A percentile compares a stretch with the other conserved stretches of the same genome.
Evolutionary conservation across 2,888 invertebrate species (phyloP).

Genomic region (Pyralis farinalis): DNA sequence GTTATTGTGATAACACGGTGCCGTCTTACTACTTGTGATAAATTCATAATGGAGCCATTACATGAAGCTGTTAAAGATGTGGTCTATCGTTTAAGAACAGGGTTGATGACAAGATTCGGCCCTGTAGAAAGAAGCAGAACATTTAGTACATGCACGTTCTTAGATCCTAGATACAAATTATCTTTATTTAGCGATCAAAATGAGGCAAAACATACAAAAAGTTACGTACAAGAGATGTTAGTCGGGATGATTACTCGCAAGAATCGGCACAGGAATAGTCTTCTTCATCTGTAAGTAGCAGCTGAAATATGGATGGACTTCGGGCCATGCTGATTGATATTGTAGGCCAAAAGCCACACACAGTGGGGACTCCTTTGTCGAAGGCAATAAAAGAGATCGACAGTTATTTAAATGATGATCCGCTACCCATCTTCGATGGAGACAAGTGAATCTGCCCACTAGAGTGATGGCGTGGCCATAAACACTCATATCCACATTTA

Average conservation of each 20-base stretch:
- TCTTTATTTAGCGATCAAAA: slow-evolving; percentile 15
- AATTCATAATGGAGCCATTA: slow-evolving; percentile 10
- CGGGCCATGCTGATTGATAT: slow-evolving; percentile 16
- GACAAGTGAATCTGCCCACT: slow-evolving; percentile 19
- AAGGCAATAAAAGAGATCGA: slow-evolving; percentile 21
- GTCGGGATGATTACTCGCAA: not conserved
- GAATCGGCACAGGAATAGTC: not conserved
- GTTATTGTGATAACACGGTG: slow-evolving; percentile 22
- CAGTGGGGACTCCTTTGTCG: slow-evolving; percentile 17
- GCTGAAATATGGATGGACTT: no score
- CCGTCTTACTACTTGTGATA: slow-evolving; percentile 15
- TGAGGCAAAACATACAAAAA: slow-evolving; percentile 15
- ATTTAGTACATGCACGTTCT: slow-evolving; percentile 17
- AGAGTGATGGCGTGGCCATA: slow-evolving; percentile 21
- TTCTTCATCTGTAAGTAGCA: not conserved
- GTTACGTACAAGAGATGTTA: slow-evolving; percentile 13
- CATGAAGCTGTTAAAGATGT: not conserved
- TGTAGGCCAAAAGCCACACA: slow-evolving; percentile 9
- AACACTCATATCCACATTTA: slow-evolving; percentile 15
- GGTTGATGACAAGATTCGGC: slow-evolving; percentile 11
- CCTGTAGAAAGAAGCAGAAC: slow-evolving; percentile 18
- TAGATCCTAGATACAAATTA: slow-evolving; percentile 21
- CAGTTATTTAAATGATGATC: slow-evolving; percentile 19
- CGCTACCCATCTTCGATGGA: slow-evolving; percentile 10
- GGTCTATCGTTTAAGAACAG: slow-evolving; percentile 5